Evolutionary conservation across 2,888 invertebrate species (phyloP), one percentile per base, ranked within the genome.

Genomic region (Erebia aethiops): DNA sequence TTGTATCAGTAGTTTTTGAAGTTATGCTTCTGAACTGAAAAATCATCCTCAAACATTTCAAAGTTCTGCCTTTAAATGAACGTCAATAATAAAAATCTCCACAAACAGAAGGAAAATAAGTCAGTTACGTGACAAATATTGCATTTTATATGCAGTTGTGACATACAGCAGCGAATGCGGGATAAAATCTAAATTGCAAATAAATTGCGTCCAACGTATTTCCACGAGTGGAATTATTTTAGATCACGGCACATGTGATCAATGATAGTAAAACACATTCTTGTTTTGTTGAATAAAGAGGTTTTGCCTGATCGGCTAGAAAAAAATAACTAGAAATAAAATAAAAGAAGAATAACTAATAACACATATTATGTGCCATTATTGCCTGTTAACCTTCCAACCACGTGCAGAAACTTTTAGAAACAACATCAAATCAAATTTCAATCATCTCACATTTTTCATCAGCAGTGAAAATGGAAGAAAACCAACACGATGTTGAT

Each of bases 151-250:
- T 70, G 56, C 26, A 52, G 57, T 57, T 21, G 21, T 61, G 65
- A 67, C 46, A 61, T 51, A 62, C 18, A 65, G 10, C 66, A 67
- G 43, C 41, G 66, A 54, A 21, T 46, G 43, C 43, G n/a, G 14
- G 69, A 71, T 74, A 71, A 70, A 70, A 76, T 76, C 70, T 75
- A 74, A 75, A 75, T 75, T 75, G 74, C 74, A 73, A 75, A 77
- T 75, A 67, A 67, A 67, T 63, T 74, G 57, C 64, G 63, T 67
- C 56, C 18, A 68, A 61, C 70, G 68, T 70, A 69, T 69, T 69
- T 68, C 57, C 68, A 70, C 52, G 21, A 67, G 71, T 66, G 58
- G 51, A 60, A 71, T 56, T 71, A 72, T 65, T 71, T 71, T 68
- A 72, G 56, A 68, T 72, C 66, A 61, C 63, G 72, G 69, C 69